phyloP scores from a whole-genome alignment of 2,113 vertebrate species.

The Uropsilus gracilis region DNA sequence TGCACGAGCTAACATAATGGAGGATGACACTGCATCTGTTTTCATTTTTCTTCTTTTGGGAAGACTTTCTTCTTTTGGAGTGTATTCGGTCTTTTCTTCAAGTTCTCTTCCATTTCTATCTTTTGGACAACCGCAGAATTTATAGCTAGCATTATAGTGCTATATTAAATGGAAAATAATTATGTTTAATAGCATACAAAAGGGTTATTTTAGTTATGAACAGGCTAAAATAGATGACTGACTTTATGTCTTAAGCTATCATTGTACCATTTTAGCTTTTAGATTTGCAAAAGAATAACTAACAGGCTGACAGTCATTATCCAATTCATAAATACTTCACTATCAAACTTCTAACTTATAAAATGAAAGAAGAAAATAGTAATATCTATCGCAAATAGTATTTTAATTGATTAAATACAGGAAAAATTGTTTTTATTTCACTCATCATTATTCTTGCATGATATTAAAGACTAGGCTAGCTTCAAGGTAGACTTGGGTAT shows the following conservation, averaged over 20 bases:
- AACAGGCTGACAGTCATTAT: neutral
- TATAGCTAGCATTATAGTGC: neutral
- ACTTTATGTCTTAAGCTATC: neutral
- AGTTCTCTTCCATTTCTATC: slow-evolving; percentile 57
- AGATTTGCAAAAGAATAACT: neutral
- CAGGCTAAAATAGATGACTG: neutral
- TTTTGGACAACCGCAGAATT: slow-evolving; percentile 41
- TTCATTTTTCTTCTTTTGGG: slow-evolving; percentile 76
- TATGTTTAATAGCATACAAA: neutral
- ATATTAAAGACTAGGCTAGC: neutral
- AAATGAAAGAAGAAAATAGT: neutral
- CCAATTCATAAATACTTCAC: slow-evolving; percentile 5
- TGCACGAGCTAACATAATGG: slow-evolving; percentile 72
- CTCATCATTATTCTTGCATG: neutral
- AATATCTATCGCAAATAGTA: neutral
- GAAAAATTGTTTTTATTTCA: neutral
- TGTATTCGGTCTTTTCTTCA: slow-evolving; percentile 46
- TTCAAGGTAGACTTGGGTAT: neutral
- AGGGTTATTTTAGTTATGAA: neutral
- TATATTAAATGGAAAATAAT: slow-evolving; percentile 23
- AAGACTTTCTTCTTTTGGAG: slow-evolving; percentile 72
- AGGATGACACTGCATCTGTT: slow-evolving; percentile 80
- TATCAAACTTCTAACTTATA: neutral
- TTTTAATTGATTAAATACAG: neutral
- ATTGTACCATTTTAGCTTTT: neutral